Evolutionary conservation across 2,113 vertebrate species (phyloP).

Genomic region (Elgaria multicarinata): DNA sequence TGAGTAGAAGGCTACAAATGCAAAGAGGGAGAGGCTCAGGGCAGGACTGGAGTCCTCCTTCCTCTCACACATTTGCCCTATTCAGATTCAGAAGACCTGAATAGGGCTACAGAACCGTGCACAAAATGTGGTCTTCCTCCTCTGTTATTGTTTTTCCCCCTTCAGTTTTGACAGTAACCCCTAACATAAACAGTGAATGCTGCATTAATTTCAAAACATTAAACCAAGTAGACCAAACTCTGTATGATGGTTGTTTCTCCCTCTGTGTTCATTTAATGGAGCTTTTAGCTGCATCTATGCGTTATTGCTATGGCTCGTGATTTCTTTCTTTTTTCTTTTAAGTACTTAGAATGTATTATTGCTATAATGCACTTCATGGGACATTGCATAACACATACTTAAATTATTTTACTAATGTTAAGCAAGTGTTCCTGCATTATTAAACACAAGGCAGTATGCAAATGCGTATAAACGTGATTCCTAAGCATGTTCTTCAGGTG

Average conservation of each 20-base stretch:
- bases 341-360: slow-evolving; percentile 66
- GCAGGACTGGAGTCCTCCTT: no score
- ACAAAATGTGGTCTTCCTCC: not conserved
- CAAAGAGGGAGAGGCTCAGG: no score
- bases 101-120: not conserved
- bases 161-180: not conserved
- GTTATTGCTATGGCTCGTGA: slow-evolving; percentile 45
- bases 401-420: slow-evolving; percentile 70
- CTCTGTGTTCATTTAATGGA: slow-evolving; percentile 52
- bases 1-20: no score
- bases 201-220: slow-evolving; percentile 60
- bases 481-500: slow-evolving; percentile 52
- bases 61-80: no score
- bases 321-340: slow-evolving; percentile 36
- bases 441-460: slow-evolving; percentile 63
- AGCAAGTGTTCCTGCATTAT: slow-evolving; percentile 69
- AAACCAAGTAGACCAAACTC: slow-evolving; percentile 42
- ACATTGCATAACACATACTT: slow-evolving; percentile 66
- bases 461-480: slow-evolving; percentile 55
- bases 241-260: slow-evolving; percentile 30
- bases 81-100: no score
- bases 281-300: slow-evolving; percentile 49
- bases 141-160: not conserved
- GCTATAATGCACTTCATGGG: slow-evolving; percentile 72
- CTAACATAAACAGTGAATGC: not conserved